Evolutionary conservation across 2,888 invertebrate species (phyloP), one percentile per base, ranked within the genome.

Genomic region (Zootermopsis nevadensis): DNA sequence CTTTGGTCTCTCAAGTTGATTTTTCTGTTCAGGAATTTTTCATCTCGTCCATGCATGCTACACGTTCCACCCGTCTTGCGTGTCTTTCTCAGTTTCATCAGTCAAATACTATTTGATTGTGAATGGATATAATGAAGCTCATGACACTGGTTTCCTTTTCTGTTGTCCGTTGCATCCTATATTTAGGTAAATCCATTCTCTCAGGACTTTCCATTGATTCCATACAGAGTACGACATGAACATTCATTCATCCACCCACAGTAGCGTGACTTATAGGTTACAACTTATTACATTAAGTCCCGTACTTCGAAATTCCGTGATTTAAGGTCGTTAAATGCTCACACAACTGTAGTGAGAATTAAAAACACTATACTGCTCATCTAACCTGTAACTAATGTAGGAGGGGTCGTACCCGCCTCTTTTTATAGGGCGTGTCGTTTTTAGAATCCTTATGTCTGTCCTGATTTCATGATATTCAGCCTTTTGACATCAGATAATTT

Each of bases 261-360:
- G 8, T 53, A 24, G 31, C 69, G 33, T 69, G 69, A 33, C 22
- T 19, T n/a, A n/a, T n/a, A n/a, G n/a, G n/a, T n/a, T n/a, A n/a
- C 69, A 15, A 8, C n/a, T 15, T 69, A 33, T 33, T 22, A 31
- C 77, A 42, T n/a, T 3, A 24, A 8, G 48, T 27, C 42, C n/a
- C 15, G 31, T 67, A 48, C 35, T 72, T 72, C 67, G 82, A 48
- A 53, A 53, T 82, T 35, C 31, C 82, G 74, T 82, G 82, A 74
- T 82, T 82, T 60, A 74, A 31, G 53, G 74, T 35, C 53, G 82
- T 82, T 82, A 76, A 82, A 82, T 76, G 74, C 35, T 12, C 10
- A 79, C 15, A 31, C 27, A 24, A 19, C 3, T 33, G 76, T 31
- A 38, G 82, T 74, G 82, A 4, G 67, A 81, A 80, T 80, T 67